phyloP scores from a whole-genome alignment of 2,888 invertebrate species.

The Leucania comma region DNA sequence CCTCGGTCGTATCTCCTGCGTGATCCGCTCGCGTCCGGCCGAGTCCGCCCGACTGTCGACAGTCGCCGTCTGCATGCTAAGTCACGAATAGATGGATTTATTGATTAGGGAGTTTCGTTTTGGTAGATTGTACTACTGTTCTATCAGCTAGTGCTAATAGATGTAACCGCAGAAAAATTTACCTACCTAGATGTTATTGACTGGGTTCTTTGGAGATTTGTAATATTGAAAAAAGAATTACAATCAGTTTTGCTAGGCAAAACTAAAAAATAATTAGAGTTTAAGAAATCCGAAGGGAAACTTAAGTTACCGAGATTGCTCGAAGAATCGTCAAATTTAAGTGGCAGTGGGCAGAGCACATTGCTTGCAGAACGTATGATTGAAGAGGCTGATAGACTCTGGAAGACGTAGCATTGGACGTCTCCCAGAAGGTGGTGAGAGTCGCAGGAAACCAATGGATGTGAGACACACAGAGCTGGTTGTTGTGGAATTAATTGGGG shows the following conservation, averaged over 20 bases:
- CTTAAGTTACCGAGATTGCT: too few relatives aligned
- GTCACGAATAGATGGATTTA: conserved; percentile 40
- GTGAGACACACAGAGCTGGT: too few relatives aligned
- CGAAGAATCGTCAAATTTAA: too few relatives aligned
- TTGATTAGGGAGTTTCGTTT: neutral
- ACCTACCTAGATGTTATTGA: neutral
- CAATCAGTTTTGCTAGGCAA: neutral
- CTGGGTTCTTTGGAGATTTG: neutral
- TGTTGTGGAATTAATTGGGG: too few relatives aligned
- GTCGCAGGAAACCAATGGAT: too few relatives aligned
- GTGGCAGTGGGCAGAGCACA: too few relatives aligned
- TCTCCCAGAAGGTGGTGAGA: too few relatives aligned
- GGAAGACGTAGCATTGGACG: too few relatives aligned
- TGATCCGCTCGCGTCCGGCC: conserved; percentile 10
- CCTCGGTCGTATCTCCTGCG: conserved; percentile 33
- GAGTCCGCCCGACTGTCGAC: conserved; percentile 15
- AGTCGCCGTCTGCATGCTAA: conserved; percentile 30
- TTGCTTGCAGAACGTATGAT: too few relatives aligned
- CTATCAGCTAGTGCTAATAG: neutral
- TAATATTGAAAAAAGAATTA: neutral
- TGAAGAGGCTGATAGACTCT: too few relatives aligned
- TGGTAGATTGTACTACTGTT: conserved; percentile 17
- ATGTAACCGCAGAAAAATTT: neutral
- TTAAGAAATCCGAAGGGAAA: too few relatives aligned
- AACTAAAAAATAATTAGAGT: too few relatives aligned